These are phyloP conservation scores for Polymixis flavicincta DNA, from an alignment of 2,888 invertebrate species.

Conservation along the genomic window DNA sequence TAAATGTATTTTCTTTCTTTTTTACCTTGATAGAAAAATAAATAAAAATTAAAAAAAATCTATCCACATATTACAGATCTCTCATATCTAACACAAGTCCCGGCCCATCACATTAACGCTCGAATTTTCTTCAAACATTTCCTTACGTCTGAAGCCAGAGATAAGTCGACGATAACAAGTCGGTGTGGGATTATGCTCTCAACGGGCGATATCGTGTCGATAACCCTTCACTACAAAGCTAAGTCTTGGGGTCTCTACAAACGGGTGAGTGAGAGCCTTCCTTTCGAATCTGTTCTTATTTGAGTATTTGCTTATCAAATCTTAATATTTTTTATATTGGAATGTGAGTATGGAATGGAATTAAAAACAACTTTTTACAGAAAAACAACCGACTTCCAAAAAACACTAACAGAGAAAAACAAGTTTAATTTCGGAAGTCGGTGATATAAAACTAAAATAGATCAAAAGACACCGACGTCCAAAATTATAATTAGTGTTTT, in stretches of 20 bases:
- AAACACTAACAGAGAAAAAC: too few relatives aligned
- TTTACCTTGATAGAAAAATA: too few relatives aligned
- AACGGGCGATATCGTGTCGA: constrained; percentile 28
- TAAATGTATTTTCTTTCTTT: too few relatives aligned
- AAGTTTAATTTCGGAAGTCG: too few relatives aligned
- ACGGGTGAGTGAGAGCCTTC: neutral
- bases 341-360: neutral
- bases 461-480: too few relatives aligned
- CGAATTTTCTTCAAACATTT: constrained; percentile 14
- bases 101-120: constrained; percentile 24
- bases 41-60: neutral
- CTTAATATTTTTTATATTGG: neutral
- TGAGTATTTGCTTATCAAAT: constrained; percentile 19
- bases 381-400: too few relatives aligned
- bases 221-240: constrained; percentile 53
- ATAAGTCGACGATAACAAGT: constrained; percentile 45
- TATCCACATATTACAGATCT: neutral
- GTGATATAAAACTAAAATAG: too few relatives aligned
- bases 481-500: too few relatives aligned
- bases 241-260: neutral
- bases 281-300: constrained; percentile 13
- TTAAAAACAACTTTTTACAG: too few relatives aligned
- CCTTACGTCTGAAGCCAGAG: constrained; percentile 21
- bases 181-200: constrained; percentile 34
- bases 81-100: constrained; percentile 10